Evolutionary conservation across 1,140 invertebrate species (phyloP).

Genomic region (Telenomus remus): DNA sequence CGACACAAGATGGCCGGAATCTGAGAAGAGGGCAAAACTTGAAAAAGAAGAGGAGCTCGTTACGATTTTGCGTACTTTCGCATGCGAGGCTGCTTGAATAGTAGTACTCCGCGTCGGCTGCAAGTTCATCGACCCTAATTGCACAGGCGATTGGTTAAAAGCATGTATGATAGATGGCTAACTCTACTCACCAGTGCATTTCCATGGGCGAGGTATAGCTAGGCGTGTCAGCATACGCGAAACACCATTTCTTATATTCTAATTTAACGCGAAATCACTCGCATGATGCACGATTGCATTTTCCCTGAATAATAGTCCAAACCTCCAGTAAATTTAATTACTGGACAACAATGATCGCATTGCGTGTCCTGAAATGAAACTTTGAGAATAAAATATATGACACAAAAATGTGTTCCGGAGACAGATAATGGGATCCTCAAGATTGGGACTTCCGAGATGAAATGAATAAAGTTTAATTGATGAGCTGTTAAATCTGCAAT

Average conservation of each 20-base stretch:
- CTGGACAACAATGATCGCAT: too few species aligned
- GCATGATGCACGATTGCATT: conserved; percentile 30
- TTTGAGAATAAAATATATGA: too few species aligned
- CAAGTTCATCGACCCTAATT: conserved; percentile 65
- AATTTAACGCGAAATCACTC: conserved; percentile 42
- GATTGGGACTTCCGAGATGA: too few species aligned
- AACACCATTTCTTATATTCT: conserved; percentile 46
- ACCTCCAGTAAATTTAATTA: too few species aligned
- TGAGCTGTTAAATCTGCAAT: neutral
- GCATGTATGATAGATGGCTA: conserved; percentile 63
- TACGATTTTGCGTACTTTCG: conserved; percentile 35
- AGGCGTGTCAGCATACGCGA: conserved; percentile 56
- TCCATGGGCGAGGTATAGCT: conserved; percentile 63
- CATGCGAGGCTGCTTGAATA: conserved; percentile 31
- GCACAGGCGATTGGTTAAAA: conserved; percentile 67
- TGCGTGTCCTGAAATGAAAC: neutral
- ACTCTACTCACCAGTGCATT: conserved; percentile 57
- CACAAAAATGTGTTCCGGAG: too few species aligned
- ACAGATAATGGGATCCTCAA: too few species aligned
- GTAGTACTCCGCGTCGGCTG: conserved; percentile 42
- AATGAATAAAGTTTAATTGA: too few species aligned
- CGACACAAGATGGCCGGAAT: too few species aligned
- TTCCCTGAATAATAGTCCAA: conserved; percentile 5
- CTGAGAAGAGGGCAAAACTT: too few species aligned
- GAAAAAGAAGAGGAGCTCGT: conserved; percentile 31